Percentiles rank a stretch among this genome's conserved stretches.
Conservation (phyloP, 2,113 vertebrate species). For the Pantherophis guttatus region DNA sequence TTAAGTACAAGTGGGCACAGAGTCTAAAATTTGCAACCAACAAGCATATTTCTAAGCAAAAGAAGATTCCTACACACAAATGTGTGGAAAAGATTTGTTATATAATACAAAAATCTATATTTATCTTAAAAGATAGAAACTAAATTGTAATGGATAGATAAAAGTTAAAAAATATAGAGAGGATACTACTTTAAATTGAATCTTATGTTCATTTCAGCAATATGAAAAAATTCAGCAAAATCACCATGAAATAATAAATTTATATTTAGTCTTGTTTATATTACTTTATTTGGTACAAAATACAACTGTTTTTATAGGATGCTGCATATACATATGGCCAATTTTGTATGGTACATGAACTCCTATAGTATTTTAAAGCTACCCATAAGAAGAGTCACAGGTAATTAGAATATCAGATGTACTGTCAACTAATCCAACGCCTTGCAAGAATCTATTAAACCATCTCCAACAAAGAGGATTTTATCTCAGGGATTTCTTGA, state of each 20-base stretch:
- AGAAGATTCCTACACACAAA: slow-evolving; percentile 17
- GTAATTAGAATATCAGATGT: neutral
- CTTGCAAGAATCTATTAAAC: neutral
- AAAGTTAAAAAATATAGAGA: neutral
- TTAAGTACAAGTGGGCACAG: neutral
- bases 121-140: slow-evolving; percentile 22
- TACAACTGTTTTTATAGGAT: neutral
- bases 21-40: neutral
- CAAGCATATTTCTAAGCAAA: slow-evolving; percentile 43
- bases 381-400: neutral
- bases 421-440: neutral
- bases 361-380: neutral
- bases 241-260: neutral
- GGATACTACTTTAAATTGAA: neutral
- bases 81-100: neutral
- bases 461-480: neutral
- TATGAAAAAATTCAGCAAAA: neutral
- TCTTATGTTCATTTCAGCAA: neutral
- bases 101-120: slow-evolving; percentile 24
- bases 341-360: neutral
- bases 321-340: neutral
- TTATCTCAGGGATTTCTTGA: neutral
- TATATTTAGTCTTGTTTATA: neutral
- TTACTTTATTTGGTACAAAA: neutral
- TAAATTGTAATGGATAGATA: slow-evolving; percentile 29